Base-by-base conservation (phyloP, 1,140 invertebrate genomes). In the Drosophila hydei region DNA sequence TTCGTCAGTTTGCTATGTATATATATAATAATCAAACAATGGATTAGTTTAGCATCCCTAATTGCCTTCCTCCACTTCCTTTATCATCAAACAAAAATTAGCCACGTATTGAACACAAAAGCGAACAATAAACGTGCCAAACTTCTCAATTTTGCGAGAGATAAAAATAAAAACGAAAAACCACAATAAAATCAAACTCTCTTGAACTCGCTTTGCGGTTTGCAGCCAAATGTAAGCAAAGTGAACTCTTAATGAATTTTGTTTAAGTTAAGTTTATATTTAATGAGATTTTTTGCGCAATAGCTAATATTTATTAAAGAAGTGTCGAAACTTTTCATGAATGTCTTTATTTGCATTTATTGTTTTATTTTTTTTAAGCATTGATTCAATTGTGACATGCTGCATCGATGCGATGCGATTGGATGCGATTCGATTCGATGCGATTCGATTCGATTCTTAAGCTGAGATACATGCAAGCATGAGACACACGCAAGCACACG, bases 111-210 rank as follows among this genome's bases (percentile, higher is more conserved):
- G 38, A 64, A 33, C 51, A n/a, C 25, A 18, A 58, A 63, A 51
- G 23, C 23, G 30, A 63, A 56, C 60, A 54, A 36, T 50, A 63
- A 70, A 56, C 67, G 43, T 40, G 58, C 23, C 42, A 55, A 33
- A 48, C 14, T 59, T 18, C 55, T 59, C 40, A 45, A n/a, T 45
- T 52, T 61, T 36, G 48, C 52, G 30, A 11, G 47, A n/a, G 19
- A 42, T 52, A 27, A 33, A 36, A 19, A 42, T 5, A 50, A n/a
- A 63, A 36, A 25, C 25, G 9, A 5, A 19, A 43, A 63, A 81
- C 78, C 79, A 73, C 79, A 83, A 63, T 74, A 61, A 56, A 36
- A 42, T 48, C 40, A 79, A 75, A 80, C 81, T 72, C 81, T 75
- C 71, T 77, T 78, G 74, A 77, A 71, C 65, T 50, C 58, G 45